phyloP scores from a whole-genome alignment of 2,888 invertebrate species.

The Ariolimax columbianus region DNA sequence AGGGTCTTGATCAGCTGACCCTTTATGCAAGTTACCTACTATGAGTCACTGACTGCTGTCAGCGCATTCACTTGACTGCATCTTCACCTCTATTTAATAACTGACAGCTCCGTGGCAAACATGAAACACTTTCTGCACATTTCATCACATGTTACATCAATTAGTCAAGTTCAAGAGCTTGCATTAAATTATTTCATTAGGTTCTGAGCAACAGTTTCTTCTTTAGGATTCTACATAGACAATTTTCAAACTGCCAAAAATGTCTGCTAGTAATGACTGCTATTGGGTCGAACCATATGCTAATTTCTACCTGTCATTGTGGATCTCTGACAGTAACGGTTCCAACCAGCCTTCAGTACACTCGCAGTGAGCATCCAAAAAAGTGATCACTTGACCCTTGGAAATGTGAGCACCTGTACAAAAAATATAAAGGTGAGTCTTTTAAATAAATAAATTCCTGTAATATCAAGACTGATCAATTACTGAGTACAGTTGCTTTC shows the following conservation, averaged over 20 bases:
- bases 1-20: too few species aligned
- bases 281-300: background rate
- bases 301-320: constrained; percentile 85
- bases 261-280: background rate
- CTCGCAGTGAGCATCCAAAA: constrained; percentile 98
- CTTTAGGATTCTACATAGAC: background rate
- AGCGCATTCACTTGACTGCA: too few species aligned
- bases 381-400: constrained; percentile 92
- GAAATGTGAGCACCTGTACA: constrained; percentile 74
- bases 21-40: too few species aligned
- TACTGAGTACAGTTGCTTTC: background rate
- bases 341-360: constrained; percentile 99
- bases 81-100: too few species aligned
- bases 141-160: background rate
- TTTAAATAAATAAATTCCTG: background rate
- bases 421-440: too few species aligned
- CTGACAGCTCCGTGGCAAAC: too few species aligned
- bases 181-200: background rate
- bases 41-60: too few species aligned
- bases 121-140: too few species aligned
- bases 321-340: constrained; percentile 93
- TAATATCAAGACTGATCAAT: background rate
- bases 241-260: background rate
- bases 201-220: background rate
- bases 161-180: background rate